Evolutionary conservation across 1,140 invertebrate genomes (phyloP).

Genomic region (Cyrtorhinus lividipennis): DNA sequence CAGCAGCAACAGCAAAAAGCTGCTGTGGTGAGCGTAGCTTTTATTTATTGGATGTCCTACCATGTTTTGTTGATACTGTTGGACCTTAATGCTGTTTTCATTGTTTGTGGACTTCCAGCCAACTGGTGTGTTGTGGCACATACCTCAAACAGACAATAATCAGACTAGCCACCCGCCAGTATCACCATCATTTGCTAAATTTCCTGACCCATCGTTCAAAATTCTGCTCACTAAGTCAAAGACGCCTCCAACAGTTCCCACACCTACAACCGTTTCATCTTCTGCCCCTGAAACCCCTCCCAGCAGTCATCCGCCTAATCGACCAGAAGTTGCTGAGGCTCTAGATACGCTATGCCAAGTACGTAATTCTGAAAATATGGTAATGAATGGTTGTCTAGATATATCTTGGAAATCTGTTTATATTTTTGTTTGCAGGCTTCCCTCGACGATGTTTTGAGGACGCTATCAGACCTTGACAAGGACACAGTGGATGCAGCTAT

Average conservation of each 20-base stretch:
- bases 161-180: neutral
- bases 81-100: too few species aligned
- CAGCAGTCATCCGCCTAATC: neutral
- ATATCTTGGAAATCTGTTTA: too few species aligned
- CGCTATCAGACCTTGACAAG: neutral
- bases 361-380: neutral
- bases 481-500: neutral
- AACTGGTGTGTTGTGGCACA: neutral
- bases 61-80: too few species aligned
- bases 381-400: too few species aligned
- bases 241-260: conserved; percentile 1
- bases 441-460: neutral
- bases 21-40: too few species aligned
- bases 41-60: too few species aligned
- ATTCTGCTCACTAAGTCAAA: neutral
- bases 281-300: neutral
- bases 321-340: neutral
- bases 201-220: neutral
- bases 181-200: neutral
- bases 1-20: too few species aligned
- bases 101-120: neutral
- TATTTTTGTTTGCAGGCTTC: neutral
- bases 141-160: neutral
- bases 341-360: conserved; percentile 1
- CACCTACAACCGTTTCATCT: conserved; percentile 1